Base-by-base conservation (phyloP, 2,888 invertebrate species). In the Zygogramma bicolorata region DNA sequence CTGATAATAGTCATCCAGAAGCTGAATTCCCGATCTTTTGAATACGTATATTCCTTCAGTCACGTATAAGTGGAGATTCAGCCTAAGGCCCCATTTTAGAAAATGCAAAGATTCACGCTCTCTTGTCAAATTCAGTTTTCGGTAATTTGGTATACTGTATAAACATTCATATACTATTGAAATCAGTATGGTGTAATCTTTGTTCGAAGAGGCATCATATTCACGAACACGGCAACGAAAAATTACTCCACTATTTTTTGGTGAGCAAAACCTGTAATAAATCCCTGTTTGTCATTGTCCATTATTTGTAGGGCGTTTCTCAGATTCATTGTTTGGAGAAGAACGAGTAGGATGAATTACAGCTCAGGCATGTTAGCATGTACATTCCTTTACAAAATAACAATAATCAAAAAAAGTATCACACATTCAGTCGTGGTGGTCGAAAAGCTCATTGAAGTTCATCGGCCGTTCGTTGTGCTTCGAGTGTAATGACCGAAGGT, bases 371-470 rank as follows among this genome's bases (percentile, higher is more conserved):
- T 65, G 59, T 70, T 53, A 22, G 25, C 25, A 53, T 53, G 53
- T 53, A 53, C 27, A 67, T 70, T 61, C 59, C 38, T 70, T 58
- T 67, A 68, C 67, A 65, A 65, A 67, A 67, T 63, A 65, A 66
- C 66, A 63, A 49, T 73, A 73, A 75, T 75, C 73, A 66, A 73
- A 73, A 75, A 73, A 75, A 73, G 71, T 71, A 70, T 75, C 75
- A 75, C 75, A 73, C 69, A 71, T 73, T 70, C 53, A 66, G 68
- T 53, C 70, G 73, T 70, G 65, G 53, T 75, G 68, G 20, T 75
- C 75, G 71, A 73, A 75, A 71, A 73, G 75, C 70, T 71, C 67
- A 67, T 13, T 8, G 65, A 69, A 67, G 75, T 75, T 75, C 75
- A 75, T 73, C 62, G 68, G 34, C 72, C 69, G 75, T 75, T 75